Base-by-base conservation (phyloP, 2,888 invertebrate species). In the Reticulitermes lucifugus region DNA sequence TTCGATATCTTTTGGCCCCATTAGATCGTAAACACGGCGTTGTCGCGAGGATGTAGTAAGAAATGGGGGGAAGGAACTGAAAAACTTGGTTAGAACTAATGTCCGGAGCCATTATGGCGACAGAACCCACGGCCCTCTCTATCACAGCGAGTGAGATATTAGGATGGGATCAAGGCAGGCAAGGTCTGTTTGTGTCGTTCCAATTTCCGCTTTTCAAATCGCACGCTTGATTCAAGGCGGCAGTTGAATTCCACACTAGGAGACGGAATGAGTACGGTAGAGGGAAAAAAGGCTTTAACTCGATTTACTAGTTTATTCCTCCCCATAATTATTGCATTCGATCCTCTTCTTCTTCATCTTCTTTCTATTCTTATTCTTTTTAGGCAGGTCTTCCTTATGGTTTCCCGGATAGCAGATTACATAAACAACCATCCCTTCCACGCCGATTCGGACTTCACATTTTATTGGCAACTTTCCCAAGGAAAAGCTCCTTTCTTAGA, bases 291-390 rank as follows among this genome's bases (percentile, higher is more conserved):
- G 60, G 65, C 25, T 10, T 65, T 25, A 65, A 65, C 25, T n/a
- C 65, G 65, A n/a, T 65, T 65, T 65, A 65, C 65, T 65, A 25
- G 25, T 6, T 65, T n/a, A 10, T 65, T 65, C n/a, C 65, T 65
- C 65, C 65, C 65, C n/a, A n/a, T 65, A 65, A 65, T 65, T 65
- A 65, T 65, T 65, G 65, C 65, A 65, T n/a, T n/a, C 25, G 65
- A 65, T 65, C 9, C n/a, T n/a, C 21, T n/a, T 60, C 21, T 21
- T 60, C 18, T 65, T 14, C 65, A 2, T n/a, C 14, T 60, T n/a
- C 60, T 25, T 12, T 25, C 25, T n/a, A 4, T 35, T 35, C 35
- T 35, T 35, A 35, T 35, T 12, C 65, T 65, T 6, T n/a, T 25
- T n/a, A 10, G 9, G 1, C 65, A 65, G 60, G n/a, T 25, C 18